phyloP scores from a whole-genome alignment of 2,113 vertebrate species.

The Xerus inauris region DNA sequence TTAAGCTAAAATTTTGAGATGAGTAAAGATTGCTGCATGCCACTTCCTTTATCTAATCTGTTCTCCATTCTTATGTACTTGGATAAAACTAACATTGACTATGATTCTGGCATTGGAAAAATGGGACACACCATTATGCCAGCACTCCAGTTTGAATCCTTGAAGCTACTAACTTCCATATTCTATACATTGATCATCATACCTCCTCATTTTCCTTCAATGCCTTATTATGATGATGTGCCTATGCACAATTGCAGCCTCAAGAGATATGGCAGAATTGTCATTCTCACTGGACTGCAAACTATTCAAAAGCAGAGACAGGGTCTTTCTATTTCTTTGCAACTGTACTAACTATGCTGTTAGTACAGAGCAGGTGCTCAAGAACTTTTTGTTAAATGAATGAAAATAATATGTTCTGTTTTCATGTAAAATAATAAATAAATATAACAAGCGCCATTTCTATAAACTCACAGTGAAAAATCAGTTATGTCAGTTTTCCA shows the following conservation, averaged over 20 bases:
- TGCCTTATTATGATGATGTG: neutral
- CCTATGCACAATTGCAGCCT: neutral
- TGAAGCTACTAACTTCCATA: neutral
- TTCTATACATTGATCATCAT: neutral
- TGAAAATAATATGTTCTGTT: neutral
- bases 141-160: neutral
- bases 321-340: neutral
- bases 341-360: neutral
- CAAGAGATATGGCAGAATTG: neutral
- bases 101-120: neutral
- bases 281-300: neutral
- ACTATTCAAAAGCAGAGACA: neutral
- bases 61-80: neutral
- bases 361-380: neutral
- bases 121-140: neutral
- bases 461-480: neutral
- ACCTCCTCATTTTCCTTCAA: neutral
- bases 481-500: neutral
- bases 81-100: neutral
- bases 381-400: neutral
- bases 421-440: slow-evolving; percentile 14
- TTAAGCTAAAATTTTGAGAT: neutral
- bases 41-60: neutral
- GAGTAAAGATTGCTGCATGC: neutral
- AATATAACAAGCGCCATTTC: neutral